phyloP scores from a whole-genome alignment of 2,888 invertebrate genomes.

The Lasioglossum pauxillum region DNA sequence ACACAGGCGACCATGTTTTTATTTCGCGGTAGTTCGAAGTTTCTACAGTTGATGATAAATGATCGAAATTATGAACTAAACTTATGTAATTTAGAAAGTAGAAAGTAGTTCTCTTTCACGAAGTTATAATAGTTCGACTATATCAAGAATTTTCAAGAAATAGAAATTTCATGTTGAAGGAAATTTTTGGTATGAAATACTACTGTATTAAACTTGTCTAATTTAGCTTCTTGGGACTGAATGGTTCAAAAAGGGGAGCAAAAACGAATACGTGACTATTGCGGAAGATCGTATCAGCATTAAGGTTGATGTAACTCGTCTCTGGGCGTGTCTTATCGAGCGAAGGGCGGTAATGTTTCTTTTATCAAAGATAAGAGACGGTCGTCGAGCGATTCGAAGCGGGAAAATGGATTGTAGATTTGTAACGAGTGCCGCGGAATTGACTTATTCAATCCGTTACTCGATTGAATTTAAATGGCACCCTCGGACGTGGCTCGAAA shows the following conservation, averaged over 20 bases:
- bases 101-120: neutral
- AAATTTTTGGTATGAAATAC: neutral
- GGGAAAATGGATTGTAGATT: neutral
- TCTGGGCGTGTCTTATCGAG: neutral
- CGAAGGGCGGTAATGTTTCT: neutral
- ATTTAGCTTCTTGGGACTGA: neutral
- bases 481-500: conserved; percentile 8
- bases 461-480: conserved; percentile 12
- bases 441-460: conserved; percentile 10
- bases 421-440: neutral
- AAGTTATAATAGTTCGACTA: neutral
- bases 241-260: neutral
- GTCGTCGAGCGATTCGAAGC: neutral
- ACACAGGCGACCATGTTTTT: too few species aligned
- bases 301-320: neutral
- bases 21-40: too few species aligned
- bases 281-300: neutral
- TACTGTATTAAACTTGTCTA: neutral
- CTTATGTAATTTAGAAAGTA: too few species aligned
- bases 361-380: neutral
- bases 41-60: neutral
- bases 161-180: neutral
- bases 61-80: neutral
- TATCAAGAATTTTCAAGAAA: neutral
- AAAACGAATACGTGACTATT: neutral